Evolutionary conservation across 1,140 invertebrate species (phyloP).

Genomic region (Diploscapter pachys): DNA sequence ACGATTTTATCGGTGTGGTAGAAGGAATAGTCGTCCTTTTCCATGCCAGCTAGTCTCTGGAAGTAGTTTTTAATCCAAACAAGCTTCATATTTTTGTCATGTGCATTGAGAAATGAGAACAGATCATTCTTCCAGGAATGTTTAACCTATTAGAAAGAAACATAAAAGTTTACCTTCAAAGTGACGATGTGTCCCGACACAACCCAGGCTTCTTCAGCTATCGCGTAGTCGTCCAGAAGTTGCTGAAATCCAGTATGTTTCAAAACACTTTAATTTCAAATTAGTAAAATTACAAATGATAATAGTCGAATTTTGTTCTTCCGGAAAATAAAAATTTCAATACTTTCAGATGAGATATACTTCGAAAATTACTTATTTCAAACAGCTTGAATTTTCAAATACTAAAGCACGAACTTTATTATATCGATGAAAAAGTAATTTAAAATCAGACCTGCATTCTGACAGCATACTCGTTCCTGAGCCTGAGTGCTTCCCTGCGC

Average conservation of each 20-base stretch:
- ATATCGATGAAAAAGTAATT: too few species aligned
- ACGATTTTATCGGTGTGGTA: conserved; percentile 46
- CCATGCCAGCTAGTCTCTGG: conserved; percentile 36
- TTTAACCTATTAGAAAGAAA: too few species aligned
- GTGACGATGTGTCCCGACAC: conserved; percentile 45
- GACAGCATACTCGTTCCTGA: conserved; percentile 39
- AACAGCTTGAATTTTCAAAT: too few species aligned
- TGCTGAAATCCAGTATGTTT: conserved; percentile 33
- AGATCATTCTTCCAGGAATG: too few species aligned
- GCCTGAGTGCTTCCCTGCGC: conserved; percentile 8
- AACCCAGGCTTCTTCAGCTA: conserved; percentile 47
- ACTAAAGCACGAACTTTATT: too few species aligned
- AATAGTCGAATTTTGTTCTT: neutral
- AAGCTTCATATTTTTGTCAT: too few species aligned
- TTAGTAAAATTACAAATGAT: too few species aligned
- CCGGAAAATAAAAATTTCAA: neutral
- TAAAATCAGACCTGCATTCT: conserved; percentile 24
- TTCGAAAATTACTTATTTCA: neutral
- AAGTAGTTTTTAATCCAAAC: too few species aligned
- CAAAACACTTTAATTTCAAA: neutral
- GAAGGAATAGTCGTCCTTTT: conserved; percentile 45
- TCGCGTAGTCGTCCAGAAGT: conserved; percentile 46
- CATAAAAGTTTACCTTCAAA: conserved; percentile 11
- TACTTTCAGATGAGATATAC: conserved; percentile 13
- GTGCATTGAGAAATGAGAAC: too few species aligned